Evolutionary conservation across 2,113 vertebrate species (phyloP).

Genomic region (Megaceryle maxima): DNA sequence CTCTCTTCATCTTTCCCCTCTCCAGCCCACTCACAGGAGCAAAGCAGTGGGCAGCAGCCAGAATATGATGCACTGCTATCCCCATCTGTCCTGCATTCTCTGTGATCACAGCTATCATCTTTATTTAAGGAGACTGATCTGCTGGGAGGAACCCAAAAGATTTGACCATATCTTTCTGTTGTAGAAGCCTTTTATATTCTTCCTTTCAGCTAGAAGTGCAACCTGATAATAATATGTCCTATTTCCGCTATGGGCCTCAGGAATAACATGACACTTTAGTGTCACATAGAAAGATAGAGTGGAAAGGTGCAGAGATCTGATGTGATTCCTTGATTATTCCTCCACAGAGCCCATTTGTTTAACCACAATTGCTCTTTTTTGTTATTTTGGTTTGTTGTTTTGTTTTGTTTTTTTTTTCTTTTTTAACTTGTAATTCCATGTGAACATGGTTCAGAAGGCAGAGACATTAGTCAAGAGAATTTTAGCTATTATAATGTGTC

Average conservation of each 20-base stretch:
- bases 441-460: neutral
- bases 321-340: neutral
- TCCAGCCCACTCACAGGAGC: neutral
- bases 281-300: neutral
- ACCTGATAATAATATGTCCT: neutral
- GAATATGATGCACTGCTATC: neutral
- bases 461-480: neutral
- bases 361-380: neutral
- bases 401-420: neutral
- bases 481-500: neutral
- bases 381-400: neutral
- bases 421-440: neutral
- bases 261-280: neutral
- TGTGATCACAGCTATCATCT: neutral
- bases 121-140: neutral
- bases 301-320: neutral
- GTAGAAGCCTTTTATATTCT: neutral
- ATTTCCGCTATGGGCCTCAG: neutral
- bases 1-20: neutral
- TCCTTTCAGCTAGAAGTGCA: neutral
- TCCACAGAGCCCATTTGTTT: neutral
- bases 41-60: neutral
- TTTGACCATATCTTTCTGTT: neutral
- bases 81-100: neutral
- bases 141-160: neutral